These are phyloP conservation scores for Isurus oxyrinchus DNA, from an alignment of 2,113 vertebrate species.

Conservation along the genomic window DNA sequence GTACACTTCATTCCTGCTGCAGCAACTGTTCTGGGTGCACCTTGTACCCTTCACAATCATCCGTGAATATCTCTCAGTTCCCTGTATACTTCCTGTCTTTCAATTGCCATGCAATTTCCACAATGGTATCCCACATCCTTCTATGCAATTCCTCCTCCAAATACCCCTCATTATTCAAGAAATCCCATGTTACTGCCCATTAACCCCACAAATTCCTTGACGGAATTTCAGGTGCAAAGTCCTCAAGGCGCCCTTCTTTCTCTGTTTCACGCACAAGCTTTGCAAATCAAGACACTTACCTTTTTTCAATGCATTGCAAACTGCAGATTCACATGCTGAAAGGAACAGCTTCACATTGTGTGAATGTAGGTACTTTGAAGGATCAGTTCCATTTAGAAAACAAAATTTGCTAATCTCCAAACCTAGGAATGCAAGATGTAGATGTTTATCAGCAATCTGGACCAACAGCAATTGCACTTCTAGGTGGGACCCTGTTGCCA, in stretches of 20 bases:
- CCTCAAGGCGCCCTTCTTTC: background rate
- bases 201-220: background rate
- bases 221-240: background rate
- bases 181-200: background rate
- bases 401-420: conserved; percentile 68
- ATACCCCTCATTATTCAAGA: background rate
- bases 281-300: conserved; percentile 43
- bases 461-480: background rate
- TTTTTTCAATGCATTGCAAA: conserved; percentile 53
- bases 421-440: conserved; percentile 48
- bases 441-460: background rate
- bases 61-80: background rate
- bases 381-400: conserved; percentile 60
- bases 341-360: conserved; percentile 66
- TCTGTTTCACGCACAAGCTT: background rate
- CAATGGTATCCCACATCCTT: background rate
- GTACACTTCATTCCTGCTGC: background rate
- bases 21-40: background rate
- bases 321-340: conserved; percentile 56
- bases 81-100: background rate
- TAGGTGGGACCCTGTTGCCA: background rate
- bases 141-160: background rate
- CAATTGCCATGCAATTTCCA: background rate
- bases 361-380: conserved; percentile 53
- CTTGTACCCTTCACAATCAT: background rate